Conservation (phyloP, 2,888 invertebrate genomes). For the Nebria brevicollis region DNA sequence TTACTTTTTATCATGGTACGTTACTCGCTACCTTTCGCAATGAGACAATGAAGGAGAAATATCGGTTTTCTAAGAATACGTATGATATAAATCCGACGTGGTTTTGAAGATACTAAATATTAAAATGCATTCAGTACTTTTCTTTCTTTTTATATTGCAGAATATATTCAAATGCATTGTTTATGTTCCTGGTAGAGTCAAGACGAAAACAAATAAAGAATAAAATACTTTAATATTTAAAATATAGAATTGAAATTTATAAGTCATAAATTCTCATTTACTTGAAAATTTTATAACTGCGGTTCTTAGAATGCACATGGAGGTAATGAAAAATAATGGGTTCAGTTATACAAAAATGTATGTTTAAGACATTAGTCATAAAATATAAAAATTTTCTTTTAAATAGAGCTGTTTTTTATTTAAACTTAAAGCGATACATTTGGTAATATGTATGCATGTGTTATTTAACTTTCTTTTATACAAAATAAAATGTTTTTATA, state of each 20-base stretch:
- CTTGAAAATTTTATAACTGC: background rate
- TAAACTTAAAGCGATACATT: too few species aligned
- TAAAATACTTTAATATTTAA: conserved; percentile 7
- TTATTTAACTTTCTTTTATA: conserved; percentile 17
- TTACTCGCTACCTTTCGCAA: too few species aligned
- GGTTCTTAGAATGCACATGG: background rate
- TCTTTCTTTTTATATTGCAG: conserved; percentile 12
- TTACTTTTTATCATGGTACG: too few species aligned
- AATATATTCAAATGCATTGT: conserved; percentile 28
- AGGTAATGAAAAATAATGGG: background rate
- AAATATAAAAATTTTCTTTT: too few species aligned
- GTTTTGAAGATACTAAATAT: background rate
- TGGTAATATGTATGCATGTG: background rate
- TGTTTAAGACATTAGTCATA: background rate
- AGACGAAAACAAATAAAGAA: conserved; percentile 17
- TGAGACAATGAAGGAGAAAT: too few species aligned
- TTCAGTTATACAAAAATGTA: background rate
- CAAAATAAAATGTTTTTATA: background rate
- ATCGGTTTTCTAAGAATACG: background rate
- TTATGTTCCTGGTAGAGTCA: background rate
- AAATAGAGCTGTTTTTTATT: too few species aligned
- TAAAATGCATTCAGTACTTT: background rate
- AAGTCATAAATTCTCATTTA: background rate
- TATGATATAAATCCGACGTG: background rate
- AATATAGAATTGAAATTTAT: background rate